Evolutionary conservation across 2,888 invertebrate genomes (phyloP), one percentile per base, ranked within the genome.

Genomic region (Chalcosyrphus nemorum): DNA sequence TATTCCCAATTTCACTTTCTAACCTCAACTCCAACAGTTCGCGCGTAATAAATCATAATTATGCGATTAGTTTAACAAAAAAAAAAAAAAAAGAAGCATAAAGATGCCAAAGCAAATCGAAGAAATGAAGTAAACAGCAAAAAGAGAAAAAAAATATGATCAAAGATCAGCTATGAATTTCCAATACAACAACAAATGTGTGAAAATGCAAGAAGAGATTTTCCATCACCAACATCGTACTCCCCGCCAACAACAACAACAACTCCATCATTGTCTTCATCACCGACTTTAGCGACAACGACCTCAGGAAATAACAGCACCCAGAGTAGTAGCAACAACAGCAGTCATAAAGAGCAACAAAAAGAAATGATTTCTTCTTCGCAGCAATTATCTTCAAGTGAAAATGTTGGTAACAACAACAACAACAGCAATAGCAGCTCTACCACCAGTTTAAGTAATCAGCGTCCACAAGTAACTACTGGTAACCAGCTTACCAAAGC

Each of bases 141-240:
- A 6, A 61, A 47, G 27, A 70, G 50, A 61, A 41, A 35, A 24
- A 70, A 66, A 59, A 70, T 66, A 24, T 54, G 50, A 71, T 71
- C 52, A 81, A 27, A 65, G 61, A 80, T 68, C 59, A 70, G 57
- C 50, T 68, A 86, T 81, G 81, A 81, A 47, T 80, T 76, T 72
- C 70, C 71, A 81, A 81, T 70, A 54, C 66, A 76, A 50, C 52
- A 86, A 78, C 81, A 87, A 90, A 90, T 91, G 91, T 90, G 89
- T 89, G 90, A 90, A 88, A 88, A 90, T 91, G 90, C 86, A 75
- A 87, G 77, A 86, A 89, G 77, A 56, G 70, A 61, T 63, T 61
- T 66, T 63, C 35, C 52, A 7, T 7, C 35, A 35, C 24, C 54
- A 54, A 6, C 54, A 54, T 4, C 47, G 56, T 78, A 86, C 72